A percentile compares a stretch with the other conserved stretches of the same genome.
Evolutionary conservation across 2,797 vertebrate species (phyloP).

Genomic region (Sciurus carolinensis): DNA sequence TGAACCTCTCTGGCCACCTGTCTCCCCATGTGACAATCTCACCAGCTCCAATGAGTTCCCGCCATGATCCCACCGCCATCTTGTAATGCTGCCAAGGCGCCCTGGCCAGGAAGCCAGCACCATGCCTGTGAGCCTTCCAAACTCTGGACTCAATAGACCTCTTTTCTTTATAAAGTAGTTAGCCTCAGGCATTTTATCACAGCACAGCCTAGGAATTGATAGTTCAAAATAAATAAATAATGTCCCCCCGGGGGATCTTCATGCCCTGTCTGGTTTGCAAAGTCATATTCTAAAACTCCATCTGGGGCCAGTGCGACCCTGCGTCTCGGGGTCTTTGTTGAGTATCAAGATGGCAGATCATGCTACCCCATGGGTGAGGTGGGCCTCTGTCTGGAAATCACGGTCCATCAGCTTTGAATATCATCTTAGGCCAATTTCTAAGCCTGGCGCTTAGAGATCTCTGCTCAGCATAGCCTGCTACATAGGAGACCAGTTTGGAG

Average conservation of each 20-base stretch:
- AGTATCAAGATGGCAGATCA: not conserved
- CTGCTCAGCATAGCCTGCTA: too few relatives aligned
- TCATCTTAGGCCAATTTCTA: not conserved
- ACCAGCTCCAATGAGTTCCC: too few relatives aligned
- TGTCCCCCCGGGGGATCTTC: not conserved
- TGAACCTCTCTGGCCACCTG: not conserved
- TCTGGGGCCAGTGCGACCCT: not conserved
- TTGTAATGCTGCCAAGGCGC: not conserved
- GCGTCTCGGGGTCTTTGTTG: not conserved
- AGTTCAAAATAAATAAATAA: not conserved
- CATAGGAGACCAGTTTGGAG: too few relatives aligned
- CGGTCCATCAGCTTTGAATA: not conserved
- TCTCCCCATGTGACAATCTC: not conserved
- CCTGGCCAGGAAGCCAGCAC: not conserved
- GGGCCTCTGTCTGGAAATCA: not conserved
- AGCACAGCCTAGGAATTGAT: not conserved
- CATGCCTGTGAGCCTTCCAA: not conserved
- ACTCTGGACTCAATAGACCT: not conserved
- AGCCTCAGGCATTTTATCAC: not conserved
- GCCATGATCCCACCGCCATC: not conserved
- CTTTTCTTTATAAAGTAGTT: not conserved
- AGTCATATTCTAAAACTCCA: not conserved
- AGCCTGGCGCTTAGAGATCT: too few relatives aligned
- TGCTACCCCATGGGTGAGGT: not conserved
- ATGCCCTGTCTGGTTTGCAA: not conserved